Evolutionary conservation across 1,140 invertebrate genomes (phyloP).

Genomic region (Thereuonema tuberculata): DNA sequence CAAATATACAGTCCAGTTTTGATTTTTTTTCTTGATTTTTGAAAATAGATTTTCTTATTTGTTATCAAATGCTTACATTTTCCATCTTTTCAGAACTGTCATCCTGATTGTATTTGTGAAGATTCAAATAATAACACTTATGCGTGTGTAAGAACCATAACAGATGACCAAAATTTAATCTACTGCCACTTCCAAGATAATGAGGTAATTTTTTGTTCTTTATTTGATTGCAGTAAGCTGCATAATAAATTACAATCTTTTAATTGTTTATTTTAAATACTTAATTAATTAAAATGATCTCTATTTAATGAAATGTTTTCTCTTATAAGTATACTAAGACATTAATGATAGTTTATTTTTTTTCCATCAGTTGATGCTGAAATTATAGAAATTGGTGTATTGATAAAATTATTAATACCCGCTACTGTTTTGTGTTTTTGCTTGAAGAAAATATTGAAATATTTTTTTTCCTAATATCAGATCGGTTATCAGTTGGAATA

Average conservation of each 20-base stretch:
- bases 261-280: not conserved
- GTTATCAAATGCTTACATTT: not conserved
- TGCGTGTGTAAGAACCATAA: slow-evolving; percentile 50
- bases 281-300: not conserved
- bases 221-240: not conserved
- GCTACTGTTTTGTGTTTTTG: too few species aligned
- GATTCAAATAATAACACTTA: slow-evolving; percentile 72
- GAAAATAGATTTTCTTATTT: not conserved
- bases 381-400: too few species aligned
- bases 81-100: slow-evolving; percentile 45
- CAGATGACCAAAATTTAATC: slow-evolving; percentile 41
- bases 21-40: not conserved
- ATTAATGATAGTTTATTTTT: not conserved
- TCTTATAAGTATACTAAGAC: not conserved
- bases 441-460: too few species aligned
- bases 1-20: too few species aligned
- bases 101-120: slow-evolving; percentile 60
- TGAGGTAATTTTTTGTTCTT: slow-evolving; percentile 38
- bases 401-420: too few species aligned
- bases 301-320: not conserved
- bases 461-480: too few species aligned
- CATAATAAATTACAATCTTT: not conserved
- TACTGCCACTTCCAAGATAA: slow-evolving; percentile 60
- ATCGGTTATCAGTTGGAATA: too few species aligned
- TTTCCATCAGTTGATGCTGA: not conserved